Percentiles rank a stretch among this genome's conserved stretches.
These are phyloP conservation scores for Zygaena filipendulae DNA, from an alignment of 2,888 invertebrate genomes.

Conservation along the genomic window DNA sequence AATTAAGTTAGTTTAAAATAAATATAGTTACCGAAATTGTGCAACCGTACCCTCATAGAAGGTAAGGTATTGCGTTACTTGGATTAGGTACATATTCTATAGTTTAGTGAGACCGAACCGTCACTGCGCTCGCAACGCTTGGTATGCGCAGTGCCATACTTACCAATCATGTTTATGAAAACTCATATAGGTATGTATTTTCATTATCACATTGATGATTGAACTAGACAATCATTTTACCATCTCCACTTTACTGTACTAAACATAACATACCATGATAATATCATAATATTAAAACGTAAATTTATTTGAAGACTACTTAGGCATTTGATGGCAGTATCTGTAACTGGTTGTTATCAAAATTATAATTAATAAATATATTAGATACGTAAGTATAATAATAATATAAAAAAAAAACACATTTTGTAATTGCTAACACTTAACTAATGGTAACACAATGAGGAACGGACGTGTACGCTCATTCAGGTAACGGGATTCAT, in stretches of 20 bases:
- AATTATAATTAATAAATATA: constrained; percentile 54
- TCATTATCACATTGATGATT: constrained; percentile 60
- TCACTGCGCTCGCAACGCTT: constrained; percentile 10
- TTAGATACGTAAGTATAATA: too few species aligned
- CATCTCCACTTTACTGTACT: too few species aligned
- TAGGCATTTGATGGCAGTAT: constrained; percentile 69
- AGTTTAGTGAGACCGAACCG: constrained; percentile 27
- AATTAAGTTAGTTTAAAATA: constrained; percentile 47
- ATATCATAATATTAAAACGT: too few species aligned
- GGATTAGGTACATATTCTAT: too few species aligned
- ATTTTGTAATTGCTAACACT: constrained; percentile 50
- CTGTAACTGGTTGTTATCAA: constrained; percentile 61
- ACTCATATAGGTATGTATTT: too few species aligned
- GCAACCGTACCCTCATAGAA: neutral
- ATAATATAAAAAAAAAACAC: too few species aligned
- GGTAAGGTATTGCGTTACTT: neutral
- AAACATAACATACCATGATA: constrained; percentile 35
- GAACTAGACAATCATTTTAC: too few species aligned
- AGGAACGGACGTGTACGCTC: constrained; percentile 61
- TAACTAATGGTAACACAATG: constrained; percentile 66
- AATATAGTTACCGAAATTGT: constrained; percentile 51
- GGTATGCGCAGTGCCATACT: constrained; percentile 6
- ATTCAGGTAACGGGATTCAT: constrained; percentile 56
- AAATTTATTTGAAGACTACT: constrained; percentile 49
- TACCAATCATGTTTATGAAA: too few species aligned